Evolutionary conservation across 2,113 vertebrate species (phyloP), one percentile per base, ranked within the genome.

Genomic region (Cynocephalus volans): DNA sequence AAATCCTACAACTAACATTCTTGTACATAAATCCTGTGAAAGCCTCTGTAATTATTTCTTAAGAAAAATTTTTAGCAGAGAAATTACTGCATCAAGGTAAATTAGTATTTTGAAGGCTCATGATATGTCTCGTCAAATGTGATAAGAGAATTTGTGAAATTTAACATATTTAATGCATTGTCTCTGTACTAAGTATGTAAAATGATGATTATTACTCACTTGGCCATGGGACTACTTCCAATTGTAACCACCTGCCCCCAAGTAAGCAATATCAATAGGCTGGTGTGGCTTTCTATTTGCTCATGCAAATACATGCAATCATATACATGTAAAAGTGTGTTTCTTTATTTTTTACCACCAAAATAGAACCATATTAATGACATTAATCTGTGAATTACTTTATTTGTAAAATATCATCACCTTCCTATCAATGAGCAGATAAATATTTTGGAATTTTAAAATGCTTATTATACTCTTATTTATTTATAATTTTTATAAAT

Each of bases 401-500:
- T 10, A 69, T 33, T 81, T 82, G 36, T 65, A 82, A 92, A 84
- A 52, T 94, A 81, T 62, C 18, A 65, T 21, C 26, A 77, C 28
- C 23, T 23, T 72, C 41, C 23, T 82, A 18, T 83, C 89, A 83
- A 45, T 80, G 33, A 70, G 28, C 28, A 50, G 23, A 26, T 70
- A 41, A 18, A 2, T 56, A 70, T 81, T 81, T 28, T 45, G 52
- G 73, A 73, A 84, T 64, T 83, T 69, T 75, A 9, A 83, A 83
- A n/a, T 62, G 41, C 21, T 93, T 89, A 60, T 82, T 65, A 50
- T 84, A 45, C 10, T 81, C 41, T 52, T 50, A 54, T 79, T 88
- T 69, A 62, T 70, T 84, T 79, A 65, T 45, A 45, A 50, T 72
- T 90, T 84, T 89, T 88, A 72, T 48, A 72, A 89, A 90, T 72